Evolutionary conservation across 2,797 vertebrate species (phyloP).

Genomic region (Schizopygopsis malacanthus): DNA sequence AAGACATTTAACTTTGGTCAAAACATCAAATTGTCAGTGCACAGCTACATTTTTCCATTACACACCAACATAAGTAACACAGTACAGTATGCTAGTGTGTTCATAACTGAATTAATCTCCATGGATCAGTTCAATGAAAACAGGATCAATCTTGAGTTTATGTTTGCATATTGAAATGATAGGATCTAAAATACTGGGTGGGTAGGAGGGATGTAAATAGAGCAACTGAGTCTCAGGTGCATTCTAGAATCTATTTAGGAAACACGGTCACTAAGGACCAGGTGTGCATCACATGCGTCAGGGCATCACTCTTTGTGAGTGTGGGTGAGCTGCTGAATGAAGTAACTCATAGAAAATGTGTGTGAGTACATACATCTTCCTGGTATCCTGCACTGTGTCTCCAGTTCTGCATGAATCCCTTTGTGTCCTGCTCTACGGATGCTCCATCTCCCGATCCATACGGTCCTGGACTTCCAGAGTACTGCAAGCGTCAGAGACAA

Average conservation of each 20-base stretch:
- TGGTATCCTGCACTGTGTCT: slow-evolving; percentile 74
- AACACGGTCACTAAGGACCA: slow-evolving; percentile 18
- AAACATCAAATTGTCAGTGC: not conserved
- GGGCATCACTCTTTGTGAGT: slow-evolving; percentile 26
- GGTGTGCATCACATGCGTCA: slow-evolving; percentile 10
- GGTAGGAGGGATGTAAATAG: slow-evolving; percentile 13
- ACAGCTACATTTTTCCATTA: not conserved
- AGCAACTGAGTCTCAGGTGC: slow-evolving; percentile 28
- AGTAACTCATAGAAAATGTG: not conserved
- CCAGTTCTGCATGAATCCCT: slow-evolving; percentile 74
- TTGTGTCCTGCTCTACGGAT: slow-evolving; percentile 60
- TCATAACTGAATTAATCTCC: no score
- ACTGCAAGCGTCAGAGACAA: slow-evolving; percentile 59
- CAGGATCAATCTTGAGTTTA: not conserved
- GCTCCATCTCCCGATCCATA: slow-evolving; percentile 71
- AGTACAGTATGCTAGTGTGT: not conserved
- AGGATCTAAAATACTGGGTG: not conserved
- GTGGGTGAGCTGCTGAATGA: not conserved
- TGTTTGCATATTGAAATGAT: slow-evolving; percentile 7
- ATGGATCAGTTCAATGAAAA: not conserved
- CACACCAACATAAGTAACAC: not conserved
- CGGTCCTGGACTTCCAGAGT: slow-evolving; percentile 56
- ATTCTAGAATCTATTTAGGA: slow-evolving; percentile 18
- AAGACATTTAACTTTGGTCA: not conserved
- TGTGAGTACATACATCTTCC: slow-evolving; percentile 67